Percentiles rank a stretch among this genome's conserved stretches.
phyloP scores from a whole-genome alignment of 2,113 vertebrate species.

The Phainopepla nitens region DNA sequence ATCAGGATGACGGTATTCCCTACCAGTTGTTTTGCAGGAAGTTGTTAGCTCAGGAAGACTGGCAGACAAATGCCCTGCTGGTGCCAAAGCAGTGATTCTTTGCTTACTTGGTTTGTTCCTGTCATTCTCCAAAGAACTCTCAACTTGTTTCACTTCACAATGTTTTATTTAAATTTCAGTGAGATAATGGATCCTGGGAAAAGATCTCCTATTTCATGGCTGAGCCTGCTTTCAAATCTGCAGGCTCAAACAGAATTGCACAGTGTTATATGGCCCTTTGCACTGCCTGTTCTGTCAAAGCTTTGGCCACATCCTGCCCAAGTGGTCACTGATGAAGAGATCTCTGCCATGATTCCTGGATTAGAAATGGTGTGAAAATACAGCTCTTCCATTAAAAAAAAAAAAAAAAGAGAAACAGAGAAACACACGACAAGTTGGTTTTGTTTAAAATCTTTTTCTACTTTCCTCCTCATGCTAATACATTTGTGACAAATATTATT shows the following conservation, averaged over 20 bases:
- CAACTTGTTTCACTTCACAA: slow-evolving; percentile 51
- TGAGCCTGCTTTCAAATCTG: slow-evolving; percentile 64
- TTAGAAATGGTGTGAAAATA: not conserved
- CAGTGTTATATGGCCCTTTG: slow-evolving; percentile 45
- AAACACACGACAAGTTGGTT: slow-evolving; percentile 13
- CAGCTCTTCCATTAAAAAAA: not conserved
- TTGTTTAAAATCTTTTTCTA: slow-evolving; percentile 35
- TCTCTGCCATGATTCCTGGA: not conserved
- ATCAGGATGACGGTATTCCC: not conserved
- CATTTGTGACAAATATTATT: slow-evolving; percentile 49
- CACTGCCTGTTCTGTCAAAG: slow-evolving; percentile 29
- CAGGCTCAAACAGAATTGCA: slow-evolving; percentile 65
- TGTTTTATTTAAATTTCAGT: slow-evolving; percentile 69
- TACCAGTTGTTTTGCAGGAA: not conserved
- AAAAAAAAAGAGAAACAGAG: not conserved
- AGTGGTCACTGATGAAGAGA: not conserved
- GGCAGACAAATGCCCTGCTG: not conserved
- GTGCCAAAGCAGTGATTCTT: slow-evolving; percentile 38
- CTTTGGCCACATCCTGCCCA: not conserved
- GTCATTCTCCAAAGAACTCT: slow-evolving; percentile 46
- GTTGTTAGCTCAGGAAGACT: not conserved
- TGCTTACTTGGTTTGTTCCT: slow-evolving; percentile 42
- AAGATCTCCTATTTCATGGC: slow-evolving; percentile 48
- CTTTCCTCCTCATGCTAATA: slow-evolving; percentile 33
- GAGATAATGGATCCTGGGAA: slow-evolving; percentile 40